Percentiles rank a stretch among this genome's conserved stretches.
Conservation (phyloP, 2,888 invertebrate genomes). For the Protodeltote pygarga region DNA sequence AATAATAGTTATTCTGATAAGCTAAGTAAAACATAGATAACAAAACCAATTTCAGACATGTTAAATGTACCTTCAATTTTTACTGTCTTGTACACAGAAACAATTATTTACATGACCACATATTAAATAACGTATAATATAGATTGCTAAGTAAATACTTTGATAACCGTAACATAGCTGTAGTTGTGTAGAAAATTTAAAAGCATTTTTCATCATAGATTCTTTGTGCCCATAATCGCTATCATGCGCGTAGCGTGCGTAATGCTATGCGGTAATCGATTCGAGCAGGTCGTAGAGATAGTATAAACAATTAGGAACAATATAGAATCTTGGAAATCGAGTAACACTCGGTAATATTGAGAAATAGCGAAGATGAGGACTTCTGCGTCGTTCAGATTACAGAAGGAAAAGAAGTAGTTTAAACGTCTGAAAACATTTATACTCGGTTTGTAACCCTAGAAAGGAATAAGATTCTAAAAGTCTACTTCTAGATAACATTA, state of each 20-base stretch:
- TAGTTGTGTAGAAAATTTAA: not conserved
- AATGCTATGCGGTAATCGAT: conserved; percentile 33
- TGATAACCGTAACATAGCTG: not conserved
- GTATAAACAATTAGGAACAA: not conserved
- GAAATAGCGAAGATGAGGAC: conserved; percentile 11
- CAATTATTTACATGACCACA: not conserved
- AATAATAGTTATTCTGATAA: not conserved
- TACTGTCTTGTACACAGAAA: too few relatives aligned
- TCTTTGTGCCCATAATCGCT: conserved; percentile 10
- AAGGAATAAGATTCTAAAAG: not conserved
- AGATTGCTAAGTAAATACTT: not conserved
- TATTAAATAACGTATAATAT: not conserved
- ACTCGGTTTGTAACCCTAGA: not conserved
- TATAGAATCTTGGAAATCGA: not conserved
- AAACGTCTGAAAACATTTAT: conserved; percentile 2
- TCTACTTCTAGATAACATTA: not conserved
- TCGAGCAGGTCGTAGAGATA: not conserved
- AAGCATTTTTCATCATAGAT: not conserved
- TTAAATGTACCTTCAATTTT: too few relatives aligned
- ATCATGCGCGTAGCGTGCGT: conserved; percentile 24
- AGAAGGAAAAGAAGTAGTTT: conserved; percentile 4
- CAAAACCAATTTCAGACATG: too few relatives aligned
- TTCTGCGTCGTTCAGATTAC: conserved; percentile 25
- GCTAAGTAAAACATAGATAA: not conserved
- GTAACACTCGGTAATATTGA: not conserved